A percentile compares a stretch with the other conserved stretches of the same genome.
Conservation (phyloP, 2,888 invertebrate genomes). For the Chrysomela aeneicollis region DNA sequence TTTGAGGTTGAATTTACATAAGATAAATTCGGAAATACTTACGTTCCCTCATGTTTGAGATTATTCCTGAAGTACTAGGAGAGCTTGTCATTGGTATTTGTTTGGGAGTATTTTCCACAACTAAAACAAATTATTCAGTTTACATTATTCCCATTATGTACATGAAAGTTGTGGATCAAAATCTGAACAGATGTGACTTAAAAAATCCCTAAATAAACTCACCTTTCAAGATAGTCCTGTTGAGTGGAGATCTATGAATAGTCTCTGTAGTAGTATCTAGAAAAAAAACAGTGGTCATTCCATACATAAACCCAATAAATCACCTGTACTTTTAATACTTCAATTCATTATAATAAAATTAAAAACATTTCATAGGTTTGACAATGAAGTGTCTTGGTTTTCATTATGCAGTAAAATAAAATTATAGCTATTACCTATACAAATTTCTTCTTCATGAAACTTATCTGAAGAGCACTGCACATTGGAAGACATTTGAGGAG, state of each 20-base stretch:
- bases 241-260: no score
- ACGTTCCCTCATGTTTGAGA: background rate
- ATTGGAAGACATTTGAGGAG: slow-evolving; percentile 10
- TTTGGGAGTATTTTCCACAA: slow-evolving; percentile 8
- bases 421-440: background rate
- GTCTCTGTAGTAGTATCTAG: no score
- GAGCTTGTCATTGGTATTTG: background rate
- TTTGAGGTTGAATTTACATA: background rate
- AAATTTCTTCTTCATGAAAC: background rate
- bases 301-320: no score
- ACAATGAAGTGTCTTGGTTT: no score
- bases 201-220: no score
- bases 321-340: no score
- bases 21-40: background rate
- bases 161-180: background rate
- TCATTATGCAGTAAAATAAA: no score
- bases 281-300: no score
- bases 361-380: no score
- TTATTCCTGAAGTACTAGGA: background rate
- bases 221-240: no score
- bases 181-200: no score
- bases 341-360: no score
- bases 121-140: slow-evolving; percentile 10
- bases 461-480: slow-evolving; percentile 2
- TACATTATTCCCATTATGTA: background rate